phyloP scores from a whole-genome alignment of 2,888 invertebrate genomes.

The Drosophila dives region DNA sequence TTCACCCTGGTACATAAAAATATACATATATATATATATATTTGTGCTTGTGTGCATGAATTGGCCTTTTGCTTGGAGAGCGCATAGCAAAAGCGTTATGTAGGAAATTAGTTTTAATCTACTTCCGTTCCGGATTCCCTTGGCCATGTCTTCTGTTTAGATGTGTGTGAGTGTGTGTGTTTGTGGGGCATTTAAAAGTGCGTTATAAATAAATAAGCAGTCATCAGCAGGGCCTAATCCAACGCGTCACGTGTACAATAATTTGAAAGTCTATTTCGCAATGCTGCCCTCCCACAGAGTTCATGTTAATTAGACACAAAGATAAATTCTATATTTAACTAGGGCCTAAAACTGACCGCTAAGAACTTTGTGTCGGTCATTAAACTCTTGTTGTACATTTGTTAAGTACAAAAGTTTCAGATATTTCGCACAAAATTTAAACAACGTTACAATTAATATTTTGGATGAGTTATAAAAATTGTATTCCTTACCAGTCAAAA shows the following conservation, averaged over 20 bases:
- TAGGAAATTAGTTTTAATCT: conserved; percentile 78
- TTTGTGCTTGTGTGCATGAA: conserved; percentile 17
- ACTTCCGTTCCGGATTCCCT: conserved; percentile 62
- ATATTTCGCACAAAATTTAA: background rate
- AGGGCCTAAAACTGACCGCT: conserved; percentile 37
- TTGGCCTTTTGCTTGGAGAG: conserved; percentile 24
- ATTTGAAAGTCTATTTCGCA: conserved; percentile 55
- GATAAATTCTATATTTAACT: conserved; percentile 9
- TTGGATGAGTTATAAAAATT: background rate
- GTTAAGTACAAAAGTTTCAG: conserved; percentile 9
- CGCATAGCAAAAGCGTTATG: conserved; percentile 49
- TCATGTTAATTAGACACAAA: conserved; percentile 48
- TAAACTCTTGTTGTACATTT: conserved; percentile 13
- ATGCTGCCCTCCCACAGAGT: conserved; percentile 30
- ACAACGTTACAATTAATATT: background rate
- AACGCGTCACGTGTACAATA: conserved; percentile 45
- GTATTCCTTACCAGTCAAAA: conserved; percentile 19
- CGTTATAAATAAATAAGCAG: conserved; percentile 72
- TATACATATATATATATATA: background rate
- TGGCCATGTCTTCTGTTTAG: conserved; percentile 18
- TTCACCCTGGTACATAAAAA: conserved; percentile 7
- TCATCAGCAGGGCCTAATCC: conserved; percentile 33
- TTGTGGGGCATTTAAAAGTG: conserved; percentile 60
- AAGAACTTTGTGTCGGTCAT: conserved; percentile 38
- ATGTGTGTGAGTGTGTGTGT: conserved; percentile 16